Evolutionary conservation across 2,888 invertebrate genomes (phyloP).

Genomic region (Siphonodentalium dalli): DNA sequence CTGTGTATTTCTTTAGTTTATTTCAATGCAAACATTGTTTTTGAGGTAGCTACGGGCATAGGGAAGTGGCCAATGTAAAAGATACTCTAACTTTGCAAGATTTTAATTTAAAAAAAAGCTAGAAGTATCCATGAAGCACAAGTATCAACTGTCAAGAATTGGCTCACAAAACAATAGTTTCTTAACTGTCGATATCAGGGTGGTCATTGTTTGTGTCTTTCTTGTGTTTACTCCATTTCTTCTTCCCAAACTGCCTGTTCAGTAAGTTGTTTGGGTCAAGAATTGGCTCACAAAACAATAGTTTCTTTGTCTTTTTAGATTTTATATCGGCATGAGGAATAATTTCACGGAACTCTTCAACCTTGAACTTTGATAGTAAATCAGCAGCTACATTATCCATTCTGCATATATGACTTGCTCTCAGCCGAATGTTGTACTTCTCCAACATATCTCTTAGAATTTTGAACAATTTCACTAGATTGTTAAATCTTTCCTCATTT

Average conservation of each 20-base stretch:
- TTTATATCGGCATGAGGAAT: constrained; percentile 31
- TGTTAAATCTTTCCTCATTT: background rate
- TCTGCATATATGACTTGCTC: constrained; percentile 30
- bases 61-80: no score
- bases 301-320: constrained; percentile 40
- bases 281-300: constrained; percentile 35
- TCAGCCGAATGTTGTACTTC: constrained; percentile 29
- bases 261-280: background rate
- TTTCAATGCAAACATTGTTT: no score
- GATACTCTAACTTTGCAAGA: no score
- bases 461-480: constrained; percentile 18
- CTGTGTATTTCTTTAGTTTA: no score
- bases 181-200: no score
- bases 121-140: no score
- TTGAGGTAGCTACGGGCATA: no score
- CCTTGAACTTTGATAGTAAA: constrained; percentile 29
- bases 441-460: constrained; percentile 28
- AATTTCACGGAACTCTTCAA: constrained; percentile 31
- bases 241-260: no score
- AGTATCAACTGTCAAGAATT: no score
- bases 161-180: constrained; percentile 37
- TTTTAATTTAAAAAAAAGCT: no score
- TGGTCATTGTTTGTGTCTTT: no score
- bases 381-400: constrained; percentile 39
- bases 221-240: no score